Base-by-base conservation (phyloP, 1,140 invertebrate genomes). In the Ips nitidus region DNA sequence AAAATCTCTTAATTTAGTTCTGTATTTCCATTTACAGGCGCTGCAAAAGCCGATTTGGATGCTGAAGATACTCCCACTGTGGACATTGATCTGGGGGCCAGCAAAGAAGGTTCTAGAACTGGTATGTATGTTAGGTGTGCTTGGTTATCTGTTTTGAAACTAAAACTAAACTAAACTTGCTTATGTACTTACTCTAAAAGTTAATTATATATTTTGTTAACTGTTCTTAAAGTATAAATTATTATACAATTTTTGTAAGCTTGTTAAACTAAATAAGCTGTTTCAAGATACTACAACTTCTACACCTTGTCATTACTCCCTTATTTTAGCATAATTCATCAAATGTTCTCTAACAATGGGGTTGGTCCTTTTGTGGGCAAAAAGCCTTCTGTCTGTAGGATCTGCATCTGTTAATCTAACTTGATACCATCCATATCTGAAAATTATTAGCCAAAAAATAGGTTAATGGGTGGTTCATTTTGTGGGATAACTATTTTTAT, bases 21-120 rank as follows among this genome's bases (percentile, higher is more conserved):
- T 59, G 69, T 52, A 22, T 22, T 22, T 22, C 22, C 22, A 22
- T 22, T 71, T 72, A 43, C 67, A 79, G 74, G 78, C 61, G 42
- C 60, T 58, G 69, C 73, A 71, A 68, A 56, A 50, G 76, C 70
- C 8, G 75, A 75, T 70, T 74, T 70, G 39, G 59, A 84, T 70
- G 81, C 83, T 63, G 82, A 79, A 61, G 84, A 80, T 6, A 80
- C 80, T 2, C 82, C 83, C 75, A 85, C 78, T 22, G 87, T 94
- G 38, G 91, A 94, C 52, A 75, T 85, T 47, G 90, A 95, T 81
- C 80, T 95, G 53, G 92, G 92, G 2, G 86, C 90, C 41, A 91
- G 88, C 68, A 85, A 89, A 74, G 93, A 95, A 81, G 93, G 85
- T 66, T 94, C 91, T 7, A 86, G 90, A 82, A 95, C 94, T 83